Evolutionary conservation across 2,888 invertebrate genomes (phyloP).

Genomic region (Chrysolina americana): DNA sequence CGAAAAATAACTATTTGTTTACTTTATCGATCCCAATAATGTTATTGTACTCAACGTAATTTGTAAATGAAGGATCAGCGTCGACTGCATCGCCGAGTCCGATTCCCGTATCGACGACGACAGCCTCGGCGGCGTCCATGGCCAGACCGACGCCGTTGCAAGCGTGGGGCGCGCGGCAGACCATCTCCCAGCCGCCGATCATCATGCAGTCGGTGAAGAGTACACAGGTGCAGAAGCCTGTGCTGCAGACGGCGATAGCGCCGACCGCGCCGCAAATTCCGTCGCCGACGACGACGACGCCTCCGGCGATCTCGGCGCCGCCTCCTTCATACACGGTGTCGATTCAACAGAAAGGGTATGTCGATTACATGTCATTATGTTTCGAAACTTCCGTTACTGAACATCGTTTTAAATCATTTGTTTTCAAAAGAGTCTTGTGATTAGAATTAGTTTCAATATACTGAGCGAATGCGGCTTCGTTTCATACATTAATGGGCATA

Average conservation of each 20-base stretch:
- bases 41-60: too few species aligned
- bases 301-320: conserved; percentile 75
- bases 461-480: too few species aligned
- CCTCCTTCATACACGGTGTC: conserved; percentile 88
- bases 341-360: conserved; percentile 79
- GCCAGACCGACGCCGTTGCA: conserved; percentile 86
- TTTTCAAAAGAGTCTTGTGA: too few species aligned
- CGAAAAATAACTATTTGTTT: too few species aligned
- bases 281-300: conserved; percentile 67
- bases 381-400: background rate
- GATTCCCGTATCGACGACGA: conserved; percentile 72
- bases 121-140: conserved; percentile 73
- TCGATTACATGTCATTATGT: background rate
- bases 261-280: conserved; percentile 84
- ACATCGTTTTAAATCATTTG: too few species aligned
- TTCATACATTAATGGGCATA: too few species aligned
- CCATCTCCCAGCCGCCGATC: conserved; percentile 92
- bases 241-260: conserved; percentile 95
- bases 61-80: conserved; percentile 70
- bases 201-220: conserved; percentile 98
- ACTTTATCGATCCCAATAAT: too few species aligned
- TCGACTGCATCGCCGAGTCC: conserved; percentile 89
- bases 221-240: conserved; percentile 95
- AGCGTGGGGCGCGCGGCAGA: conserved; percentile 89
- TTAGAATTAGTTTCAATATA: too few species aligned